phyloP scores from a whole-genome alignment of 2,797 vertebrate genomes.

The Oreortyx pictus region DNA sequence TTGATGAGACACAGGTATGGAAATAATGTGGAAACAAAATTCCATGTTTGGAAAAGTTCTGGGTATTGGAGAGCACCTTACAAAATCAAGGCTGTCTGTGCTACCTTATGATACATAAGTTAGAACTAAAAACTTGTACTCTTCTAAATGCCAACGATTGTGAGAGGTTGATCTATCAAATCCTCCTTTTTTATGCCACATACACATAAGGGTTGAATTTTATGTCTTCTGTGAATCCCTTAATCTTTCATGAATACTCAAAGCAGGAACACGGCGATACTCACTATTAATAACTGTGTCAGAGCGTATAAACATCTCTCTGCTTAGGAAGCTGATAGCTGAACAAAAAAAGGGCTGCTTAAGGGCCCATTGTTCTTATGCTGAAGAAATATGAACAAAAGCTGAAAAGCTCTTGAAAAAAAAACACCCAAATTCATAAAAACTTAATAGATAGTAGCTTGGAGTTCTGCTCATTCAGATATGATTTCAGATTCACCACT shows the following conservation, averaged over 20 bases:
- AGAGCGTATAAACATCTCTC: not conserved
- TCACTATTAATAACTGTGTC: slow-evolving; percentile 8
- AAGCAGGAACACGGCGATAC: slow-evolving; percentile 3
- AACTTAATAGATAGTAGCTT: not conserved
- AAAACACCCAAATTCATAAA: not conserved
- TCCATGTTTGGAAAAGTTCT: not conserved
- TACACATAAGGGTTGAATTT: not conserved
- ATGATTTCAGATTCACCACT: slow-evolving; percentile 1
- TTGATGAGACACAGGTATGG: not conserved
- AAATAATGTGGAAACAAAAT: not conserved
- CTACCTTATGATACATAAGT: not conserved
- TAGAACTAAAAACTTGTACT: not conserved
- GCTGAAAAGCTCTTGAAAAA: not conserved
- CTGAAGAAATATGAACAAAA: slow-evolving; percentile 15
- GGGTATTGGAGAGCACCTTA: not conserved
- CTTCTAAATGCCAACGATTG: not conserved
- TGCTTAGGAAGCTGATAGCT: slow-evolving; percentile 24
- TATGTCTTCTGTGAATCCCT: not conserved
- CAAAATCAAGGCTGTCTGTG: not conserved
- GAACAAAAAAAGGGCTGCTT: not conserved
- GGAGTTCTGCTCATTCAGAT: not conserved
- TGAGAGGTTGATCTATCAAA: not conserved
- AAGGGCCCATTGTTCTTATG: not conserved
- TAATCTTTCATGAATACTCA: not conserved
- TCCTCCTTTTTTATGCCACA: not conserved